phyloP scores from a whole-genome alignment of 92 coral and sea anemone genomes.

The Isaurus tuberculatus region DNA sequence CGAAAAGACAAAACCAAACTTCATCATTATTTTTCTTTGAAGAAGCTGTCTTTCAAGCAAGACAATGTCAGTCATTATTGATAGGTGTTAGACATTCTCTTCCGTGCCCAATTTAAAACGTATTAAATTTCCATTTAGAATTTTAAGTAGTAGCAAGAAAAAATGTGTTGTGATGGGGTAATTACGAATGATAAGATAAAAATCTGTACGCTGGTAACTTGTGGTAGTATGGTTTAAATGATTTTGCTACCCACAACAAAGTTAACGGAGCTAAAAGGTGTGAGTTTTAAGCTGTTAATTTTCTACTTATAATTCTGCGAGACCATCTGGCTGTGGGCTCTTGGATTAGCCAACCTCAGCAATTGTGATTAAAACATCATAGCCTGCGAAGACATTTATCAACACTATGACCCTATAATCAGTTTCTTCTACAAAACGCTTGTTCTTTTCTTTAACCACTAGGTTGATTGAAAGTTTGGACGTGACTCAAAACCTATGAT shows the following conservation, averaged over 20 bases:
- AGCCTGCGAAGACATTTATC: too few relatives aligned
- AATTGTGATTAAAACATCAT: not conserved
- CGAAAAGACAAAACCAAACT: not conserved
- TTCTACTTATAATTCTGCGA: conserved; percentile 5
- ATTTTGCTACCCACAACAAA: not conserved
- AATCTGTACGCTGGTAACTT: not conserved
- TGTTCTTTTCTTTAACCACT: too few relatives aligned
- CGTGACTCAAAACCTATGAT: too few relatives aligned
- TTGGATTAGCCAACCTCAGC: not conserved
- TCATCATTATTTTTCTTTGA: not conserved
- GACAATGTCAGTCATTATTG: not conserved
- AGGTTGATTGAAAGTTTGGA: too few relatives aligned
- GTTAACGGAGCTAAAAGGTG: conserved; percentile 4
- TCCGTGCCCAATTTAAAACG: not conserved
- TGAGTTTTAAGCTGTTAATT: conserved; percentile 16
- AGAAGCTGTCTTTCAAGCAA: not conserved
- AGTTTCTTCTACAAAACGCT: too few relatives aligned
- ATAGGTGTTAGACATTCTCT: not conserved
- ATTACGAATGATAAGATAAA: conserved; percentile 20
- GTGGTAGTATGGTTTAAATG: conserved; percentile 6
- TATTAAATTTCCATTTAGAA: not conserved
- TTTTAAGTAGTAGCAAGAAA: not conserved
- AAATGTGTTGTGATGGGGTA: conserved; percentile 16
- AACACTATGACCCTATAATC: too few relatives aligned
- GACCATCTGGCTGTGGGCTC: conserved; percentile 25